phyloP scores from a whole-genome alignment of 2,888 invertebrate species.

The Tromatobia lineatoria region DNA sequence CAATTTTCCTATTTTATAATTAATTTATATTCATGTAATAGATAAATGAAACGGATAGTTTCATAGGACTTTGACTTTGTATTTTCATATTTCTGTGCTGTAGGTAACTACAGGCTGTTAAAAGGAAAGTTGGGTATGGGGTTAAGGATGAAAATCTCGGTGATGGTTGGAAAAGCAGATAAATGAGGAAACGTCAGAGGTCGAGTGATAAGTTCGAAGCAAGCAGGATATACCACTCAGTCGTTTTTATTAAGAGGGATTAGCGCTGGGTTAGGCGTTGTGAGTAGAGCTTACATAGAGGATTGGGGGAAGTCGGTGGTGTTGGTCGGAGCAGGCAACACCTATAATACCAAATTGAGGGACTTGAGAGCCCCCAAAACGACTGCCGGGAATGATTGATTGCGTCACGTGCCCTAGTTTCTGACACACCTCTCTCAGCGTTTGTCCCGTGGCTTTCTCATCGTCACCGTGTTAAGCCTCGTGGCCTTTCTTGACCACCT shows the following conservation, averaged over 20 bases:
- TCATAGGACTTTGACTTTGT: not conserved
- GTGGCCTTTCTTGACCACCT: not conserved
- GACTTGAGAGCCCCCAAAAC: conserved; percentile 70
- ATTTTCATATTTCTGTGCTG: not conserved
- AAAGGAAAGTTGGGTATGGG: not conserved
- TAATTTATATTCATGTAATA: too few species aligned
- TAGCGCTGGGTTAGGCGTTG: conserved; percentile 45
- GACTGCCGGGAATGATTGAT: conserved; percentile 73
- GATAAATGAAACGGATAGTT: too few species aligned
- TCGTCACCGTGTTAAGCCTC: not conserved
- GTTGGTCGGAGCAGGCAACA: conserved; percentile 18
- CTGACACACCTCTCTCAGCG: conserved; percentile 19
- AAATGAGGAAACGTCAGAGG: conserved; percentile 38
- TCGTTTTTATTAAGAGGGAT: conserved; percentile 66
- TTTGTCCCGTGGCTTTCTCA: conserved; percentile 56
- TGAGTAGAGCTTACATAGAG: conserved; percentile 10
- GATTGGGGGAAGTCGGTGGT: conserved; percentile 17
- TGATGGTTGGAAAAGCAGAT: not conserved
- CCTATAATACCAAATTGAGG: conserved; percentile 71
- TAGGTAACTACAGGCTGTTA: not conserved
- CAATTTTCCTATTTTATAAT: too few species aligned
- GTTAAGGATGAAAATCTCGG: not conserved
- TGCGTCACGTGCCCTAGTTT: conserved; percentile 62
- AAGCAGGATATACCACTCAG: conserved; percentile 25
- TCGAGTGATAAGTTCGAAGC: conserved; percentile 23